phyloP scores from a whole-genome alignment of 2,797 vertebrate genomes.

The Saxicola maurus region DNA sequence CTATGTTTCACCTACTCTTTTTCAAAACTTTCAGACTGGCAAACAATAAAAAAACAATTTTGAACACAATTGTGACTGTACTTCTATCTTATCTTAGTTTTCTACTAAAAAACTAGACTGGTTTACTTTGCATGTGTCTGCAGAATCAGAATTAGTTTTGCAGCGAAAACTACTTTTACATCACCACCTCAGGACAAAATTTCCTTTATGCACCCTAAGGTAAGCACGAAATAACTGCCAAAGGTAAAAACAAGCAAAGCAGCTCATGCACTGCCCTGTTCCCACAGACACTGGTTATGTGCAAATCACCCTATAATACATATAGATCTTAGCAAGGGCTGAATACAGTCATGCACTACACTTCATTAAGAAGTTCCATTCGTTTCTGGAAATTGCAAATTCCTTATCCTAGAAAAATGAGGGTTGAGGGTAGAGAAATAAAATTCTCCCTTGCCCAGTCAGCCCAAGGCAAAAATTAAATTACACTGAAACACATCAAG shows the following conservation, averaged over 20 bases:
- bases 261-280: neutral
- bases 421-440: neutral
- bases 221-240: neutral
- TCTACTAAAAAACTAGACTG: neutral
- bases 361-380: neutral
- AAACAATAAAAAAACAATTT: neutral
- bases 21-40: neutral
- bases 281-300: neutral
- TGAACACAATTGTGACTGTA: neutral
- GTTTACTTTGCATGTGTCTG: neutral
- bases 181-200: neutral
- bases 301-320: neutral
- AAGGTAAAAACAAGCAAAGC: neutral
- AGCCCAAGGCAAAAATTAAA: neutral
- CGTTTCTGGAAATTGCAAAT: neutral
- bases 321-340: neutral
- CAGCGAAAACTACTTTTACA: neutral
- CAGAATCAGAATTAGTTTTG: neutral
- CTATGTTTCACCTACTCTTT: neutral
- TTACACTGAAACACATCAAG: neutral
- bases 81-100: neutral
- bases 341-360: neutral
- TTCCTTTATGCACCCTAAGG: neutral
- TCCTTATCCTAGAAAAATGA: neutral
- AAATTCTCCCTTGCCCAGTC: neutral